Conservation (phyloP, 1,140 invertebrate genomes). For the Ceratina australensis region DNA sequence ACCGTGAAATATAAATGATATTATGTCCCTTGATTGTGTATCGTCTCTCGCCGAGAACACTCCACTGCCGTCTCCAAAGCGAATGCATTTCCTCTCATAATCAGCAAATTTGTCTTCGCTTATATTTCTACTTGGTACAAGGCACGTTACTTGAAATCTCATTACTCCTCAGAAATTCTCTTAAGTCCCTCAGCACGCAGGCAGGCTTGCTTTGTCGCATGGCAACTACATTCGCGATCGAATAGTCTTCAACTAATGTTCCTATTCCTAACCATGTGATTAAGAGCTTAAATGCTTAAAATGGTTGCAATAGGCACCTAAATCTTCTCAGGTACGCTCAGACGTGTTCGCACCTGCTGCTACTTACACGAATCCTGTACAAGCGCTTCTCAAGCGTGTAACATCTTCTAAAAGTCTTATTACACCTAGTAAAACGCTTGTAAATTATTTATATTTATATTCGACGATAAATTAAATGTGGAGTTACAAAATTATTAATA, state of each 20-base stretch:
- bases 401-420: background rate
- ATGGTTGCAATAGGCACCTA: slow-evolving; percentile 31
- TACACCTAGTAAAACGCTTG: too few relatives aligned
- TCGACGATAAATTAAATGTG: too few relatives aligned
- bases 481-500: too few relatives aligned
- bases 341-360: background rate
- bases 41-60: background rate
- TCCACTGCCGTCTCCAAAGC: background rate
- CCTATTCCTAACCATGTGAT: slow-evolving; percentile 26
- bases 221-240: slow-evolving; percentile 14
- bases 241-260: slow-evolving; percentile 41
- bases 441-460: too few relatives aligned
- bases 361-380: too few relatives aligned
- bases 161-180: slow-evolving; percentile 20
- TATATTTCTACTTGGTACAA: slow-evolving; percentile 13
- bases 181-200: slow-evolving; percentile 5
- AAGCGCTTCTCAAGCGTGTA: too few relatives aligned
- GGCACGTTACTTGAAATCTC: slow-evolving; percentile 43
- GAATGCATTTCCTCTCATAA: background rate
- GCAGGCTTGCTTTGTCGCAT: background rate
- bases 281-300: slow-evolving; percentile 55
- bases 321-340: slow-evolving; percentile 43
- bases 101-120: slow-evolving; percentile 10
- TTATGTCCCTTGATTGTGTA: background rate
- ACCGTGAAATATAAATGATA: too few relatives aligned